Evolutionary conservation across 2,888 invertebrate genomes (phyloP), one percentile per base, ranked within the genome.

Genomic region (Anthoptus insignis): DNA sequence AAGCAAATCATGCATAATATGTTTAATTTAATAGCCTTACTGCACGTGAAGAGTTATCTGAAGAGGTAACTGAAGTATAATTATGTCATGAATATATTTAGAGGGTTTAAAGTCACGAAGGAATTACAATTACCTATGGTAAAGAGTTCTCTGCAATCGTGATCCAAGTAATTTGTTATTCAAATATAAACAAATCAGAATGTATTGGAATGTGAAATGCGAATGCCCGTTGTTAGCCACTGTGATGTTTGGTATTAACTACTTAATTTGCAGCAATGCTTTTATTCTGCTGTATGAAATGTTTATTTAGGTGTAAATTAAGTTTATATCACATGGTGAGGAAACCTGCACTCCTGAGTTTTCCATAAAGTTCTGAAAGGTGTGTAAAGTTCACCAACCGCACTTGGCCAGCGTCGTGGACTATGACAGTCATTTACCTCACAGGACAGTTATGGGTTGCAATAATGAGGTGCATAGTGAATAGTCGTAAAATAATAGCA

Each of bases 101-200:
- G 32, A 52, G 39, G 42, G 42, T 42, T 53, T 45, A 24, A 53
- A 61, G 53, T 61, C 60, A 52, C 60, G 60, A 61, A 61, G 60
- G 61, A 34, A 37, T 61, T 61, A 61, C 61, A 61, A 61, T 54
- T 47, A 54, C 61, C 32, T 61, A 61, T 61, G 54, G 54, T 61
- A 61, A 61, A 54, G 53, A 61, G 54, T 54, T 54, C 61, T 54
- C 16, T 24, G 45, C 47, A 45, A 52, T 61, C 60, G 60, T 45
- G 53, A 54, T 34, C 45, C 47, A 47, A 54, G 54, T 61, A 34
- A 61, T 61, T 53, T 61, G 45, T 37, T 22, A 61, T 61, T 53
- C 54, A 54, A 61, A 61, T 61, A 34, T 61, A 34, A 53, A 24
- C 42, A 45, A 47, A 54, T 54, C 54, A 47, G 16, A 32, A 53